Percentiles rank a stretch among this genome's conserved stretches.
These are phyloP conservation scores for Tethea ocularis DNA, from an alignment of 2,888 invertebrate species.

Conservation along the genomic window DNA sequence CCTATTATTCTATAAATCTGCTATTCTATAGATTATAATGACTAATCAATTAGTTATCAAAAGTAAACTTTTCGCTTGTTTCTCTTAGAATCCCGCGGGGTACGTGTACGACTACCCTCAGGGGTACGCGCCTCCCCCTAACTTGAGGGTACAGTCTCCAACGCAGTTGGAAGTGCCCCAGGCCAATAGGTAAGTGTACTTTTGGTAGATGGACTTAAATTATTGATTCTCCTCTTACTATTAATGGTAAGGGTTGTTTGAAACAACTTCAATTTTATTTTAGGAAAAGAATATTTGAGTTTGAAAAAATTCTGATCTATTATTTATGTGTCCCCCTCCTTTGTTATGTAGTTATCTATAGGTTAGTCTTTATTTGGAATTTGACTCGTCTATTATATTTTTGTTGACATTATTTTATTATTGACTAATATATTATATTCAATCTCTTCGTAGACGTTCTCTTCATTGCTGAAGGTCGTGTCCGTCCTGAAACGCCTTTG, in stretches of 20 bases:
- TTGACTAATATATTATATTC: too few relatives aligned
- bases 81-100: slow-evolving; percentile 64
- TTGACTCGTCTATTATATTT: too few relatives aligned
- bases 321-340: too few relatives aligned
- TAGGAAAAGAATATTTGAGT: neutral
- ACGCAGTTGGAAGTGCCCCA: slow-evolving; percentile 53
- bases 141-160: slow-evolving; percentile 74
- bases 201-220: neutral
- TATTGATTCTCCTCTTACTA: neutral
- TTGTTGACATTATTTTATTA: too few relatives aligned
- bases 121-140: slow-evolving; percentile 73
- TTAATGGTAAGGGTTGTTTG: neutral
- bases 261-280: neutral
- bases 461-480: too few relatives aligned
- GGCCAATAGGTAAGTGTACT: slow-evolving; percentile 50
- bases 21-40: neutral
- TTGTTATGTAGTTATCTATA: neutral
- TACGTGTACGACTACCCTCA: slow-evolving; percentile 78
- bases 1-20: neutral
- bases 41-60: slow-evolving; percentile 21
- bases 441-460: too few relatives aligned
- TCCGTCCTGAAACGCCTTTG: too few relatives aligned
- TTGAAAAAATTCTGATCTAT: too few relatives aligned
- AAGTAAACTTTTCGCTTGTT: slow-evolving; percentile 14
- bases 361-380: too few relatives aligned